Conservation (phyloP, 2,888 invertebrate genomes). For the Auanema freiburgensis region DNA sequence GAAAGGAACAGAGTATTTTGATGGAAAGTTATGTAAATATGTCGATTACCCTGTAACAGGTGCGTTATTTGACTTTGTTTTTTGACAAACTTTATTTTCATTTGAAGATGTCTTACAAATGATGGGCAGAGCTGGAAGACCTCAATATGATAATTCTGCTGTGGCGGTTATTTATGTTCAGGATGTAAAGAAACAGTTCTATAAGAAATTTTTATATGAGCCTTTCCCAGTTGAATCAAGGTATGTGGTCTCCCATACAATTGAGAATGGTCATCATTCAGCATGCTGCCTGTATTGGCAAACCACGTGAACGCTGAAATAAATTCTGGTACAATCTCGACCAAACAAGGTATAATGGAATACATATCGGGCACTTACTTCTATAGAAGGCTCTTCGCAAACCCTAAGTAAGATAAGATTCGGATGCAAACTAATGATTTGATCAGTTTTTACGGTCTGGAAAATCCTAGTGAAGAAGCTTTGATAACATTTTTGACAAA, state of each 20-base stretch:
- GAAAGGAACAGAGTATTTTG: constrained; percentile 91
- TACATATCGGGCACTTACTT: constrained; percentile 99
- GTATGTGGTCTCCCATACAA: constrained; percentile 46
- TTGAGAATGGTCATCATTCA: constrained; percentile 65
- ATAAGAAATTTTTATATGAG: constrained; percentile 97
- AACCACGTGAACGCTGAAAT: constrained; percentile 96
- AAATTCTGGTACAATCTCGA: constrained; percentile 86
- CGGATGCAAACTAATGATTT: constrained; percentile 12
- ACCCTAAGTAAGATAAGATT: constrained; percentile 72
- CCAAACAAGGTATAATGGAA: constrained; percentile 76
- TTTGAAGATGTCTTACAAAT: constrained; percentile 90
- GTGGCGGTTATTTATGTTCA: constrained; percentile 77
- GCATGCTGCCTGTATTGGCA: constrained; percentile 82
- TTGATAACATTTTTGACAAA: constrained; percentile 76
- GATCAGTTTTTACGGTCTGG: constrained; percentile 79
- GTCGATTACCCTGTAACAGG: constrained; percentile 97
- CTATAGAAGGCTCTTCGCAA: constrained; percentile 85
- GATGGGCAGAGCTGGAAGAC: constrained; percentile 98
- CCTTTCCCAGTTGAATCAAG: constrained; percentile 97
- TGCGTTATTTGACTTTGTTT: constrained; percentile 38
- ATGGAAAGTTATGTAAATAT: constrained; percentile 92
- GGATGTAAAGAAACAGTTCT: constrained; percentile 90
- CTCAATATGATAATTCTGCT: constrained; percentile 90
- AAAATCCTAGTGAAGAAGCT: constrained; percentile 70
- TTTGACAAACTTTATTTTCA: no score